Base-by-base conservation (phyloP, 2,888 invertebrate genomes). In the Clostera curtula region DNA sequence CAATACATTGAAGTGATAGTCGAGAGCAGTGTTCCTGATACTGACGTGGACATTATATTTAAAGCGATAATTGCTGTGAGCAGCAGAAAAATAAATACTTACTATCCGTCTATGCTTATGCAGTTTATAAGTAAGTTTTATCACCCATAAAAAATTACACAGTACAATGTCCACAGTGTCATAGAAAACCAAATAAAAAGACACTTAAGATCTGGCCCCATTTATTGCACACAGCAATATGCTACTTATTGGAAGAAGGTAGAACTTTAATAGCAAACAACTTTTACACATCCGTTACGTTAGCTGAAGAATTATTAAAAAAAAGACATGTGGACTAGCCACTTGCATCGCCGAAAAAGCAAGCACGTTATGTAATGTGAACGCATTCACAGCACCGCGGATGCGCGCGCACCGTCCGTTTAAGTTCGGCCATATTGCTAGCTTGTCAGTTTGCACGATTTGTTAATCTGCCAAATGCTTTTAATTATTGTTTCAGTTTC, bases 111-210 rank as follows among this genome's bases (percentile, higher is more conserved):
- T 44, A 44, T 30, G 33, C 40, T 19, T 40, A 40, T 24, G 40
- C 33, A 9, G 41, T 43, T 21, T 19, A 21, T 8, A 21, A 31
- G 29, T 44, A 7, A 39, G 35, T 6, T 31, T 29, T 5, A 40
- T 45, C 12, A 48, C 43, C 0, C 47, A 48, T 23, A 43, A 38
- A 33, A 47, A 23, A 45, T 45, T 23, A 39, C 43, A 20, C 40
- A 40, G 5, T 40, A 47, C 21, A 36, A 35, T 19, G 34, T 39
- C 1, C 40, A 47, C 12, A 36, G 31, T 12, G 32, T 39, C 2
- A 47, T 41, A 5, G 44, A 45, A 24, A 42, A 36, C 19, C 34
- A 35, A 27, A 12, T 36, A 11, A 43, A 33, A 26, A 29, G 30
- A 27, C 9, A 29, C 18, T 11, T 43, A 7, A 28, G 11, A 29